Conservation (phyloP, 2,113 vertebrate species). For the Anhinga anhinga region DNA sequence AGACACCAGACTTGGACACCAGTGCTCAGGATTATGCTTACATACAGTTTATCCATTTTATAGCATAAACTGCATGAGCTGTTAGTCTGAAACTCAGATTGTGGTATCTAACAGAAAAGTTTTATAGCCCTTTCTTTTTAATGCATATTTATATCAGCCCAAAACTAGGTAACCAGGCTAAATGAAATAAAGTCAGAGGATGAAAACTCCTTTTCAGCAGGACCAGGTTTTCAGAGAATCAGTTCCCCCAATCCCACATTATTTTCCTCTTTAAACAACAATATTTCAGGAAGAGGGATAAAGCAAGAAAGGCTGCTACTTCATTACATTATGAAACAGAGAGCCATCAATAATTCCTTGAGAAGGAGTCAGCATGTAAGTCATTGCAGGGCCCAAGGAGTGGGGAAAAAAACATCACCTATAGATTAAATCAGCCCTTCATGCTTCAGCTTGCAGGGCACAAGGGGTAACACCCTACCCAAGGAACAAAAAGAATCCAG, state of each 20-base stretch:
- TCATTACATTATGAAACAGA: background rate
- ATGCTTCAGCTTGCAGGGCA: background rate
- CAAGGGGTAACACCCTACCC: fast-evolving
- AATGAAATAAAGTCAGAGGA: background rate
- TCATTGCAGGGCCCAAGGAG: background rate
- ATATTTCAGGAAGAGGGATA: background rate
- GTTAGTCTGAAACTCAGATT: background rate
- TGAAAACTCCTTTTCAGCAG: background rate
- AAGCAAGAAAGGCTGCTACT: background rate
- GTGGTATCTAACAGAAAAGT: background rate
- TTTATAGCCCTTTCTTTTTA: background rate
- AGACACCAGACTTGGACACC: background rate
- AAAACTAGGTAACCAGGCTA: background rate
- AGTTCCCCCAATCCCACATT: background rate
- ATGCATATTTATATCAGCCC: background rate
- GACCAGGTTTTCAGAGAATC: background rate
- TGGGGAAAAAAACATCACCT: background rate
- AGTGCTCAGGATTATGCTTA: background rate
- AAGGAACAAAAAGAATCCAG: background rate
- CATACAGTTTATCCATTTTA: background rate
- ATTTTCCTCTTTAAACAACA: background rate
- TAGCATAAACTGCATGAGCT: background rate
- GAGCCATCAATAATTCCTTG: background rate
- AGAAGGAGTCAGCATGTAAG: background rate
- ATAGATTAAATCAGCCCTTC: background rate